Evolutionary conservation across 2,888 invertebrate species (phyloP).

Genomic region (Aphodius sticticus): DNA sequence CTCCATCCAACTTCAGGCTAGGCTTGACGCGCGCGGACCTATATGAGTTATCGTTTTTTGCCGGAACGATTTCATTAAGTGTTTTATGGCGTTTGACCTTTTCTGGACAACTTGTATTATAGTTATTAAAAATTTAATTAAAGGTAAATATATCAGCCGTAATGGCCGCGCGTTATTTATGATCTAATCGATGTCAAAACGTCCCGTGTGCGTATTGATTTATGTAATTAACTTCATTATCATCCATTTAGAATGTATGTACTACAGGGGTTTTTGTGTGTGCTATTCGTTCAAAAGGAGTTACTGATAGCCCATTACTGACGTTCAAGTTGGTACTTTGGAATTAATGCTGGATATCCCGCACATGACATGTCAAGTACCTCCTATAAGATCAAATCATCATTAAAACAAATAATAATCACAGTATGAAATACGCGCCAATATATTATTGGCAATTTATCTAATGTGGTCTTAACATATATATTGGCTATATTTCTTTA

Average conservation of each 20-base stretch:
- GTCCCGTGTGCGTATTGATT: constrained; percentile 18
- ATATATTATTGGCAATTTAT: no score
- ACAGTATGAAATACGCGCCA: no score
- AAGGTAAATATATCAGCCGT: constrained; percentile 36
- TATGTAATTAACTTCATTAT: constrained; percentile 14
- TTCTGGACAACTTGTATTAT: constrained; percentile 35
- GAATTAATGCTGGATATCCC: no score
- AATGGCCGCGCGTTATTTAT: constrained; percentile 33
- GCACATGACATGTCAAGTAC: no score
- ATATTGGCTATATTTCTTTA: no score
- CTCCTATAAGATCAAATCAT: no score
- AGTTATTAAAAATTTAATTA: constrained; percentile 38
- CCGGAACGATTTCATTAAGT: constrained; percentile 38
- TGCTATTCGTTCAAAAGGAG: background rate
- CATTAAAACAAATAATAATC: no score
- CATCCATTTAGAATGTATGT: constrained; percentile 11
- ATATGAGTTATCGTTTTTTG: constrained; percentile 36
- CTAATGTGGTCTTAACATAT: no score
- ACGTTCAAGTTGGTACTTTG: no score
- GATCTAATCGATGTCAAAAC: constrained; percentile 34
- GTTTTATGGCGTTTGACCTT: constrained; percentile 37
- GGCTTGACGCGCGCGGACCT: constrained; percentile 25
- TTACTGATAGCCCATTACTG: background rate
- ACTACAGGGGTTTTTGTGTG: background rate
- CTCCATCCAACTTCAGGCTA: background rate